These are phyloP conservation scores for Darevskia mixta DNA, from an alignment of 2,797 vertebrate genomes.

Conservation along the genomic window DNA sequence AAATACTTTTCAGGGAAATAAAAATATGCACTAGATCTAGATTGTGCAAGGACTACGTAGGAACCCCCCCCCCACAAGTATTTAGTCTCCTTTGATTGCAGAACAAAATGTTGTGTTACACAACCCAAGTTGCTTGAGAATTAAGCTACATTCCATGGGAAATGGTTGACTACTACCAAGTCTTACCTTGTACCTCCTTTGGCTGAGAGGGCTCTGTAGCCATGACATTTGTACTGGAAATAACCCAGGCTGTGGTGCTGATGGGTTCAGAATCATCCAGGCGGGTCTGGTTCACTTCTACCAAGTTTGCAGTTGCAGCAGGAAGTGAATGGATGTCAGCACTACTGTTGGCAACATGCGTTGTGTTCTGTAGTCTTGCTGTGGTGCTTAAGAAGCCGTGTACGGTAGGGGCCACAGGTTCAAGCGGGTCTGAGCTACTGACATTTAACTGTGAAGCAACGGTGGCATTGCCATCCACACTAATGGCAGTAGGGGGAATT, in stretches of 20 bases:
- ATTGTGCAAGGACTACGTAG: too few species aligned
- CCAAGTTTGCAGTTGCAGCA: slow-evolving; percentile 6
- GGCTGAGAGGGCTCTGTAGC: neutral
- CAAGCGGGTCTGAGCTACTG: slow-evolving; percentile 35
- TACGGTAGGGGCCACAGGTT: slow-evolving; percentile 10
- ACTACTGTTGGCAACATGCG: slow-evolving; percentile 50
- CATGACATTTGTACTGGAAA: slow-evolving; percentile 30
- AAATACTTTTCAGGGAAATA: too few species aligned
- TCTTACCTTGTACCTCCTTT: slow-evolving; percentile 50
- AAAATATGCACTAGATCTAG: too few species aligned
- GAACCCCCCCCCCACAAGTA: too few species aligned
- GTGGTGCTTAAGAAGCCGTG: neutral
- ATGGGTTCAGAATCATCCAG: slow-evolving; percentile 32
- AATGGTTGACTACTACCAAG: neutral
- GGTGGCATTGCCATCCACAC: slow-evolving; percentile 40
- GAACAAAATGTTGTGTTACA: too few species aligned
- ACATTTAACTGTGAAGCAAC: slow-evolving; percentile 23
- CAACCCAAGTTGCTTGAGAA: neutral
- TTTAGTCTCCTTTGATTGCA: too few species aligned
- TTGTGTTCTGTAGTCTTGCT: neutral
- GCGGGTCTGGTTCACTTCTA: slow-evolving; percentile 45
- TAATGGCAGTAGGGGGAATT: slow-evolving; percentile 33
- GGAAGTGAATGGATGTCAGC: slow-evolving; percentile 26
- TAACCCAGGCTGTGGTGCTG: slow-evolving; percentile 36
- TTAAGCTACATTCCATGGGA: neutral